These are phyloP conservation scores for Sebastes trivittatus DNA, from an alignment of 2,797 vertebrate species.

Conservation along the genomic window DNA sequence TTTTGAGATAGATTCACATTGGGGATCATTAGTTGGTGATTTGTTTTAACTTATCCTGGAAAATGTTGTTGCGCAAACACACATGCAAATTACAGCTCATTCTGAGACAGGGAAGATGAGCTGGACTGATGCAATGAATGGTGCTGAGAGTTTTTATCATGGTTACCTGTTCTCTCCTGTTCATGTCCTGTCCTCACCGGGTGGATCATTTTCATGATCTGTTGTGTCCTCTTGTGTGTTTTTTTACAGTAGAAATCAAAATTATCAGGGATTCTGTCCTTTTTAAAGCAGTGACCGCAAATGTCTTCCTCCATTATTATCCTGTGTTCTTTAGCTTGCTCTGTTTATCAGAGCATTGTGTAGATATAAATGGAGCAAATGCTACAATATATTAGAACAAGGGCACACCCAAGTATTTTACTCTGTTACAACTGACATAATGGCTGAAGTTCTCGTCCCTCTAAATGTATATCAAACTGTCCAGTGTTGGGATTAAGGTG, in stretches of 20 bases:
- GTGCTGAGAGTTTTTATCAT: not conserved
- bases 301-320: constrained; percentile 34
- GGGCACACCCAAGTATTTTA: not conserved
- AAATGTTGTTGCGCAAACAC: constrained; percentile 1
- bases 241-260: not conserved
- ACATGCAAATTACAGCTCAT: not conserved
- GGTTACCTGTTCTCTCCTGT: not conserved
- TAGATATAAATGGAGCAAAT: constrained; percentile 3
- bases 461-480: not conserved
- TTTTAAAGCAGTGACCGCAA: not conserved
- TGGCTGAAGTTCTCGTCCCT: not conserved
- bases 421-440: not conserved
- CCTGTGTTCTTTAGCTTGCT: not conserved
- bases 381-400: not conserved
- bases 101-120: not conserved
- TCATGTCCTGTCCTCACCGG: not conserved
- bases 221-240: not conserved
- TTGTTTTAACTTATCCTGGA: not conserved
- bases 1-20: not conserved
- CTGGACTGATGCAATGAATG: not conserved
- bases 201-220: not conserved
- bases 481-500: not conserved
- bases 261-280: not conserved
- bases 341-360: not conserved
- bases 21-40: not conserved